Conservation (phyloP, 2,888 invertebrate species). For the Diploptera punctata region DNA sequence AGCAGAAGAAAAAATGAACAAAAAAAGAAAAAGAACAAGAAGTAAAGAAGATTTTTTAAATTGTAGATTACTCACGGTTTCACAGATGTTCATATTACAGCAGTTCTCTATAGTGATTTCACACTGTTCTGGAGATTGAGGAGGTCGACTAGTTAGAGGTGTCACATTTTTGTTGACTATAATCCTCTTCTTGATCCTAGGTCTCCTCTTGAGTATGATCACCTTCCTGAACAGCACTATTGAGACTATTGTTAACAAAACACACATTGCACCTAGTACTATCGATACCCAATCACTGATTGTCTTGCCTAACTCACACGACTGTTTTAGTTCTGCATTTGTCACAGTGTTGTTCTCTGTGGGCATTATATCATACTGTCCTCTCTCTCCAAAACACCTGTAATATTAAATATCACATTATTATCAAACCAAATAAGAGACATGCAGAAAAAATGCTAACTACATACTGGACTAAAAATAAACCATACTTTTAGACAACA, state of each 20-base stretch:
- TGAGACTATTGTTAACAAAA: slow-evolving; percentile 57
- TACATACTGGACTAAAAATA: too few species aligned
- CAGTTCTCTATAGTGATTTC: slow-evolving; percentile 92
- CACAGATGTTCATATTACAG: slow-evolving; percentile 93
- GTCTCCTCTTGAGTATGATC: slow-evolving; percentile 59
- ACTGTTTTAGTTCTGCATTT: not conserved
- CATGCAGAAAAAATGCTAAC: too few species aligned
- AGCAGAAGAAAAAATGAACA: too few species aligned
- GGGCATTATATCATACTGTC: not conserved
- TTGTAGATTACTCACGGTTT: slow-evolving; percentile 72
- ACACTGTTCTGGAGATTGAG: slow-evolving; percentile 66
- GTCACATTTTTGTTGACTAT: slow-evolving; percentile 81
- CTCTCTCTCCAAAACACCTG: too few species aligned
- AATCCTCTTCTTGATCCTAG: slow-evolving; percentile 78
- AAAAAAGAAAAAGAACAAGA: too few species aligned
- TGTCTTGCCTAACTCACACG: not conserved
- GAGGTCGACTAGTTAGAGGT: slow-evolving; percentile 75
- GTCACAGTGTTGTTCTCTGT: too few species aligned
- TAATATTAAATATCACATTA: too few species aligned
- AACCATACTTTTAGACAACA: too few species aligned
- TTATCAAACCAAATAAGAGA: too few species aligned
- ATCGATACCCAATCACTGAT: not conserved
- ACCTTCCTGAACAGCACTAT: slow-evolving; percentile 58
- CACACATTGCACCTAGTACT: slow-evolving; percentile 49
- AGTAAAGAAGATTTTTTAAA: too few species aligned